Evolutionary conservation across 1,140 invertebrate species (phyloP), one percentile per base, ranked within the genome.

Genomic region (Drosophila nikananu): DNA sequence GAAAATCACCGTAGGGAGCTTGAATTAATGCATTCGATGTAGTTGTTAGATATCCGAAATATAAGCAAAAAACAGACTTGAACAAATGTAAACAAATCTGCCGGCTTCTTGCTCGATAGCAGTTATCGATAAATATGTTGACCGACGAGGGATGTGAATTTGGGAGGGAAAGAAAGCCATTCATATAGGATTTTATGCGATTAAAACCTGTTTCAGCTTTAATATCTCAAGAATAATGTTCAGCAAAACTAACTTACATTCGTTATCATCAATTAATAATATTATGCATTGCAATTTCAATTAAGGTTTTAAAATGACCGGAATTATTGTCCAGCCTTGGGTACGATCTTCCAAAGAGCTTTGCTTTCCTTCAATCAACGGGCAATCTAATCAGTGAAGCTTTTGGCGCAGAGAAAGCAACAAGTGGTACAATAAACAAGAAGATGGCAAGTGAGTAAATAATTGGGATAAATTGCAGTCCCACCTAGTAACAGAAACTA

Each of bases 381-480:
- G 37, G 13, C 46, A 49, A 62, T 32, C 32, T 55, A 70, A 70
- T 78, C 64, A 78, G 75, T 70, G 3, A 9, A 78, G 75, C 75
- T 78, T 78, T 78, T 44, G 4, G 13, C 58, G 39, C 51, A 17
- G 64, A 41, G 51, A 55, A 51, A 78, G 64, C 64, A 70, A 78
- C 75, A 70, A 70, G 75, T 78, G 55, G 15, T 21, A 15, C 27
- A 35, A 9, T n/a, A n/a, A 60, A 8, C 32, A 59, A 65, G n/a
- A 15, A 60, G 42, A 80, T 80, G 77, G 39, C 77, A 79, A 32
- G 77, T 74, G 23, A 48, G 77, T 65, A 32, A 30, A 73, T 51
- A 35, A 23, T 12, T 13, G 3, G 2, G 12, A 30, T 35, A 17
- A 25, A 19, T 3, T 12, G 0, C 1, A 25, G 1, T 15, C 12